A percentile compares a stretch with the other conserved stretches of the same genome.
Evolutionary conservation across 2,888 invertebrate species (phyloP).

Genomic region (Habroteleia sp.): DNA sequence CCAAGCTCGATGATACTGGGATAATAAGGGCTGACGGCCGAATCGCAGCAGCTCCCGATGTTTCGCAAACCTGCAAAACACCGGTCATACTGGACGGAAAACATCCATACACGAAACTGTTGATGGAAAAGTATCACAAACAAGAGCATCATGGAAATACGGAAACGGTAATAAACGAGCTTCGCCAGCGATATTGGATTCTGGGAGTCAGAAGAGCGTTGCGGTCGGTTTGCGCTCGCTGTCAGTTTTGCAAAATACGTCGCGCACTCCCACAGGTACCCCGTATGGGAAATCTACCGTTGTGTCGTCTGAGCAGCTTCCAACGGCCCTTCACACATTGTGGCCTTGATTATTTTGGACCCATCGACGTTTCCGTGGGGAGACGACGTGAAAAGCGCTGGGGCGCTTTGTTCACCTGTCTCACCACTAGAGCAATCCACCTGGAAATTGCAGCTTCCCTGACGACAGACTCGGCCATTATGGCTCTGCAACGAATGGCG

Average conservation of each 20-base stretch:
- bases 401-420: neutral
- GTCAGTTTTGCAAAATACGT: neutral
- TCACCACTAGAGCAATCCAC: neutral
- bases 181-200: neutral
- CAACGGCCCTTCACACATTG: neutral
- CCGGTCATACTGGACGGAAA: neutral
- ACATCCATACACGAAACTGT: neutral
- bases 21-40: too few species aligned
- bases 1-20: too few species aligned
- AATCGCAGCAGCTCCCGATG: too few species aligned
- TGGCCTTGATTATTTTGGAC: slow-evolving; percentile 14
- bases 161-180: neutral
- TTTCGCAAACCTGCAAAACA: too few species aligned
- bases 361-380: neutral
- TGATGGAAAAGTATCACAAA: neutral
- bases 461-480: slow-evolving; percentile 45
- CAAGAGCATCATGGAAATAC: neutral
- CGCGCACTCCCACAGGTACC: neutral
- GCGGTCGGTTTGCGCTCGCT: neutral
- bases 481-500: slow-evolving; percentile 47
- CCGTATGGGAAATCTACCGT: neutral
- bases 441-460: neutral
- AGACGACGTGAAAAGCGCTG: neutral
- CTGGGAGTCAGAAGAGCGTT: neutral
- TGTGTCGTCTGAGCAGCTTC: neutral